A percentile compares a stretch with the other conserved stretches of the same genome.
phyloP scores from a whole-genome alignment of 2,888 invertebrate genomes.

The Emmelina monodactyla region DNA sequence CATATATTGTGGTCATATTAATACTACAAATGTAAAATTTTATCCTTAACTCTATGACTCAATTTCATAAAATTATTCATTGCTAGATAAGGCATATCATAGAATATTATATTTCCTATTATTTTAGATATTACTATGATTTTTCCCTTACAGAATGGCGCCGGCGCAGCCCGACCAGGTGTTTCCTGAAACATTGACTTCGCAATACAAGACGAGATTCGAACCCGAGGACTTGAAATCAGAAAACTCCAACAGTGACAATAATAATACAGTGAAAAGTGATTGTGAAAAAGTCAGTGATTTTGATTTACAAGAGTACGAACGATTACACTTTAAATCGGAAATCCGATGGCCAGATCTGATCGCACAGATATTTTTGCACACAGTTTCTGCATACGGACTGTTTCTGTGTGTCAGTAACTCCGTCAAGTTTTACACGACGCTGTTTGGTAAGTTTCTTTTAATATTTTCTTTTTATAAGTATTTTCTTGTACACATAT shows the following conservation, averaged over 20 bases:
- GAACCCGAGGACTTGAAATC: not conserved
- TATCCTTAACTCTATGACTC: no score
- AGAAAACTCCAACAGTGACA: slow-evolving; percentile 18
- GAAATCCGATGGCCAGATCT: not conserved
- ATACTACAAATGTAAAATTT: no score
- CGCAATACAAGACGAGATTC: not conserved
- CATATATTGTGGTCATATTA: no score
- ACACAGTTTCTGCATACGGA: not conserved
- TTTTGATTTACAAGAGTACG: slow-evolving; percentile 46
- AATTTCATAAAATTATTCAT: no score
- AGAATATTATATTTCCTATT: no score
- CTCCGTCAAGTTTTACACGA: slow-evolving; percentile 67
- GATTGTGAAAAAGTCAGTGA: slow-evolving; percentile 28
- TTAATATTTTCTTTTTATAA: no score
- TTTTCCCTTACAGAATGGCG: not conserved
- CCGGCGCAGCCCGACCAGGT: not conserved
- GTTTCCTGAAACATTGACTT: not conserved
- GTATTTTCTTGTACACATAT: no score
- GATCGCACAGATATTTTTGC: not conserved
- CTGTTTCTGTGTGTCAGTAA: slow-evolving; percentile 13
- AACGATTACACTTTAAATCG: slow-evolving; percentile 54
- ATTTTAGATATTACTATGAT: no score
- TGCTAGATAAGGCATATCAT: no score
- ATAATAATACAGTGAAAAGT: slow-evolving; percentile 33
- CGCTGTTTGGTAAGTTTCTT: slow-evolving; percentile 81